Conservation (phyloP, 2,797 vertebrate genomes). For the Synanceia verrucosa region DNA sequence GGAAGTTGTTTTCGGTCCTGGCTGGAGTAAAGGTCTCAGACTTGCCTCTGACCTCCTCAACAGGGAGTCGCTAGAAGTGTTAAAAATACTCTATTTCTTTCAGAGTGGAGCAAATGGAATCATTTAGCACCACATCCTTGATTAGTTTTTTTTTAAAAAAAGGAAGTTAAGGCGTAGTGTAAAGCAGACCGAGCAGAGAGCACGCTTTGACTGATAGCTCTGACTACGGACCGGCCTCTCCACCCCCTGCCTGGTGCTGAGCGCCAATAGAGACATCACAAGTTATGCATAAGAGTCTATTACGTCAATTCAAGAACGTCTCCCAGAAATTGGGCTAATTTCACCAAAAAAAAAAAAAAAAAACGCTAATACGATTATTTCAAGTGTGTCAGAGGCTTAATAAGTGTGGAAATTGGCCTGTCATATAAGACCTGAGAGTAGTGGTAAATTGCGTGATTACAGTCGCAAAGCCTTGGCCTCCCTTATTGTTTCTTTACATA, state of each 20-base stretch:
- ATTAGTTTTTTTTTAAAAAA: conserved; percentile 41
- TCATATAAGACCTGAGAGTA: conserved; percentile 84
- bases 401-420: conserved; percentile 90
- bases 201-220: conserved; percentile 61
- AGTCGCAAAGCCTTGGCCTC: conserved; percentile 79
- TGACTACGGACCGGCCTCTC: conserved; percentile 48
- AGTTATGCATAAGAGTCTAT: conserved; percentile 69
- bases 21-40: conserved; percentile 59
- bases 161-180: conserved; percentile 17
- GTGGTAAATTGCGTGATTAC: conserved; percentile 86
- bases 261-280: conserved; percentile 79
- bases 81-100: conserved; percentile 60
- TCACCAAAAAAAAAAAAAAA: conserved; percentile 73
- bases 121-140: conserved; percentile 42
- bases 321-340: conserved; percentile 82
- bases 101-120: conserved; percentile 42
- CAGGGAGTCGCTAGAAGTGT: conserved; percentile 39
- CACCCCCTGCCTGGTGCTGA: conserved; percentile 66
- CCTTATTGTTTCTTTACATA: conserved; percentile 87
- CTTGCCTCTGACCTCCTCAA: conserved; percentile 36
- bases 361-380: conserved; percentile 89
- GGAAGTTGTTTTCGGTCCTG: conserved; percentile 70
- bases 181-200: conserved; percentile 36
- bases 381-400: conserved; percentile 88
- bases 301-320: conserved; percentile 68